Evolutionary conservation across 2,113 vertebrate species (phyloP).

Genomic region (Arvicanthis niloticus): DNA sequence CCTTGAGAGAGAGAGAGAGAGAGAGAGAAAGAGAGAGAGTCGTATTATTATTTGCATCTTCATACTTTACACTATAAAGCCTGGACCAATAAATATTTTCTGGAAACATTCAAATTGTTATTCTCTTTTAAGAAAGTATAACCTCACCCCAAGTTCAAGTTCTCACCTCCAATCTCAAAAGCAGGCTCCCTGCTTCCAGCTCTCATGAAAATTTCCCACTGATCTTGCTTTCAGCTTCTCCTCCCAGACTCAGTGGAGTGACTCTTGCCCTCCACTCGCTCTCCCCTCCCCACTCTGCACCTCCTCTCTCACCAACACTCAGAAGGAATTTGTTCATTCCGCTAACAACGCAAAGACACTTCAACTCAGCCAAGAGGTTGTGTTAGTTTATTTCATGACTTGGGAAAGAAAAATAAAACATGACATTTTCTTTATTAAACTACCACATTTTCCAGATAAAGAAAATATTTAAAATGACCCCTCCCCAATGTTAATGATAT

Average conservation of each 20-base stretch:
- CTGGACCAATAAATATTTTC: conserved; percentile 12
- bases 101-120: conserved; percentile 8
- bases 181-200: fast-evolving
- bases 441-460: conserved; percentile 7
- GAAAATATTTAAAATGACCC: not conserved
- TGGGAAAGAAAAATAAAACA: not conserved
- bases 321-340: conserved; percentile 47
- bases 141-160: not conserved
- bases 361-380: conserved; percentile 35
- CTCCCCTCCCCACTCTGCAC: too few species aligned
- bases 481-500: not conserved
- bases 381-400: conserved; percentile 26
- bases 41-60: too few species aligned
- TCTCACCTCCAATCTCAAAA: not conserved
- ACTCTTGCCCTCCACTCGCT: not conserved
- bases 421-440: conserved; percentile 57
- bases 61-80: not conserved
- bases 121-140: not conserved
- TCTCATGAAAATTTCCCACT: not conserved
- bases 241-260: not conserved
- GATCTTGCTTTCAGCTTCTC: not conserved
- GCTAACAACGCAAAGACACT: conserved; percentile 5
- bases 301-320: not conserved
- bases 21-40: too few species aligned
- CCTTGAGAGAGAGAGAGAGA: not conserved